Percentiles rank a stretch among this genome's conserved stretches.
phyloP scores from a whole-genome alignment of 2,113 vertebrate genomes.

The Anoura caudifer region DNA sequence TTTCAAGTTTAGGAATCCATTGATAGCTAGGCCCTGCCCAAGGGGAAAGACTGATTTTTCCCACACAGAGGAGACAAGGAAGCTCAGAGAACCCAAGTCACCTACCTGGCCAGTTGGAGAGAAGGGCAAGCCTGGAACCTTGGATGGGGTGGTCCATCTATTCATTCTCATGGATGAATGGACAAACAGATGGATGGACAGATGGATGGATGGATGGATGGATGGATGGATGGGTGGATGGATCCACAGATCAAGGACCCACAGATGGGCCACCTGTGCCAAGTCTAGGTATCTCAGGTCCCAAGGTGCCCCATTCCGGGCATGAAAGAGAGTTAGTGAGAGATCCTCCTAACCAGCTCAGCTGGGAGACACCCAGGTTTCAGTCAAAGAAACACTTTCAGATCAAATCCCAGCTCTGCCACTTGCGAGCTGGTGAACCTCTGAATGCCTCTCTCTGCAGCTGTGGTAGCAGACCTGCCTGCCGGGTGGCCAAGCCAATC shows the following conservation, averaged over 20 bases:
- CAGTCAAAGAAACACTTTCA: background rate
- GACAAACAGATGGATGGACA: too few relatives aligned
- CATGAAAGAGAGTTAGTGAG: background rate
- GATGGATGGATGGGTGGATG: too few relatives aligned
- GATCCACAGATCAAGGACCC: background rate
- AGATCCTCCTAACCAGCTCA: background rate
- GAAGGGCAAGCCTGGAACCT: background rate
- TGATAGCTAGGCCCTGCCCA: background rate
- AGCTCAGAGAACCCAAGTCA: background rate
- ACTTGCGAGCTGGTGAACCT: background rate
- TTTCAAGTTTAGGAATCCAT: background rate
- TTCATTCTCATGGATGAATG: background rate
- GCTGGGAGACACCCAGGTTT: background rate
- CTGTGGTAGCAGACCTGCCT: fast-evolving
- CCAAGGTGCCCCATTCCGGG: background rate
- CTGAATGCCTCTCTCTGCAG: fast-evolving
- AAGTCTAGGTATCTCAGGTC: background rate
- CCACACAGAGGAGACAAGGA: background rate
- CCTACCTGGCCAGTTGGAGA: background rate
- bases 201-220: too few relatives aligned
- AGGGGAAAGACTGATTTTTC: background rate
- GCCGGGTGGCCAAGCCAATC: fast-evolving
- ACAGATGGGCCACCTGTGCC: background rate
- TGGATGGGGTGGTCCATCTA: background rate
- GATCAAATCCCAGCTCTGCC: background rate